phyloP scores from a whole-genome alignment of 2,797 vertebrate species.

The Smutsia gigantea region DNA sequence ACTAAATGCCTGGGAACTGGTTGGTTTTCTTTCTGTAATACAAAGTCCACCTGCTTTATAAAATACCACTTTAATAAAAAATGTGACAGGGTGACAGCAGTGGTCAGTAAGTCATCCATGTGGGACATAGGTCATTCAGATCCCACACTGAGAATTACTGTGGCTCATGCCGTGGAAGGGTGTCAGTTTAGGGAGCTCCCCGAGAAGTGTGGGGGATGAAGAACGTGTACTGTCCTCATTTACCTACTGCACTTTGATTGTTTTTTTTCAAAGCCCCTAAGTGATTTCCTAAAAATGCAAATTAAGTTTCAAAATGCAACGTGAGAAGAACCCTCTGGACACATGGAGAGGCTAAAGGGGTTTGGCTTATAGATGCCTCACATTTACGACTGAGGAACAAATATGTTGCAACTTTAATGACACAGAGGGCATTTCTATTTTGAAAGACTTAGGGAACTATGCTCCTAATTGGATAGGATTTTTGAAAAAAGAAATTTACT shows the following conservation, averaged over 20 bases:
- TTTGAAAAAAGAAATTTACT: neutral
- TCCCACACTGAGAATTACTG: constrained; percentile 35
- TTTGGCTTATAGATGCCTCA: neutral
- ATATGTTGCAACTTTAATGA: neutral
- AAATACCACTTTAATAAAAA: constrained; percentile 85
- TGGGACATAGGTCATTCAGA: constrained; percentile 57
- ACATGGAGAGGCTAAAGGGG: neutral
- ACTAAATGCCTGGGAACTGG: neutral
- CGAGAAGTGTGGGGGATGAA: neutral
- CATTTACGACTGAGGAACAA: neutral
- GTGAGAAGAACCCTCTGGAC: neutral
- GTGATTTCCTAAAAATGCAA: constrained; percentile 15
- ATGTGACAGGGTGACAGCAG: constrained; percentile 57
- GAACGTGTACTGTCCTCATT: neutral
- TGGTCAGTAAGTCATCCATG: constrained; percentile 68
- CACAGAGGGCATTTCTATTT: neutral
- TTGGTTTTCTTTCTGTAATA: constrained; percentile 59
- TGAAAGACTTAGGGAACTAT: neutral
- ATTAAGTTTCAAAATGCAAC: neutral
- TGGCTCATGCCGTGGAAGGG: constrained; percentile 52
- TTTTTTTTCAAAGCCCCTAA: neutral
- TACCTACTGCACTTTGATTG: neutral
- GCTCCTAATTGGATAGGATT: neutral
- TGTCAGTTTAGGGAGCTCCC: neutral
- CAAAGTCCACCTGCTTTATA: constrained; percentile 77